Percentiles rank a stretch among this genome's conserved stretches.
phyloP scores from a whole-genome alignment of 2,113 vertebrate species.

The Oreochromis spilurus region DNA sequence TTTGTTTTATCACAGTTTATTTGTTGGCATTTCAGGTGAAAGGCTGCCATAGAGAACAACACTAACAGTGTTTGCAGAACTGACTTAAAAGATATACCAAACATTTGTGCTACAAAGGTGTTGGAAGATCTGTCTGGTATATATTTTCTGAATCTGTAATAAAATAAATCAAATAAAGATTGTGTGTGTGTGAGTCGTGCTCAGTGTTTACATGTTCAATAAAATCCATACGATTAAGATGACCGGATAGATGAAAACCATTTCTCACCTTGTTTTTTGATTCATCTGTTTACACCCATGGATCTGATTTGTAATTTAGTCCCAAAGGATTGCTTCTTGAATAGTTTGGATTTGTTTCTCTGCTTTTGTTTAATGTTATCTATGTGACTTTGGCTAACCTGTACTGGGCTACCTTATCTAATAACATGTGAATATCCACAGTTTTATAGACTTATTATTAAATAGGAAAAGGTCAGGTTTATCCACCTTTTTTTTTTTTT shows the following conservation, averaged over 20 bases:
- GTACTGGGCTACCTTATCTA: background rate
- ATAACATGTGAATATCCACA: background rate
- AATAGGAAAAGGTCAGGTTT: no score
- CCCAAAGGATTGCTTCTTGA: background rate
- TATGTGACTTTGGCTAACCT: background rate
- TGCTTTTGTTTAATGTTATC: background rate
- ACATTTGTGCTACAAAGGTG: background rate
- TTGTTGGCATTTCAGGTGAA: background rate
- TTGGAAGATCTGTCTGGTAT: background rate
- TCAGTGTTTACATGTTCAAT: constrained; percentile 14
- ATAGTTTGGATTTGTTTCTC: background rate
- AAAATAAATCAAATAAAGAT: constrained; percentile 38
- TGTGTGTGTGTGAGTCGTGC: background rate
- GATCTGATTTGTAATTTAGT: background rate
- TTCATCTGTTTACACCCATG: background rate
- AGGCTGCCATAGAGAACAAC: background rate
- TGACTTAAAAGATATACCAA: background rate
- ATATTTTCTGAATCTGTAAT: constrained; percentile 35
- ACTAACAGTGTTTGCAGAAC: background rate
- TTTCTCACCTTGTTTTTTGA: background rate
- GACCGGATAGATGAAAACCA: background rate
- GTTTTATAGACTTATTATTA: background rate
- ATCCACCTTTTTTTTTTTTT: no score
- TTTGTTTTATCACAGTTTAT: background rate
- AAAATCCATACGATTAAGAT: background rate